phyloP scores from a whole-genome alignment of 2,888 invertebrate genomes.

The Pachymerium ferrugineum region DNA sequence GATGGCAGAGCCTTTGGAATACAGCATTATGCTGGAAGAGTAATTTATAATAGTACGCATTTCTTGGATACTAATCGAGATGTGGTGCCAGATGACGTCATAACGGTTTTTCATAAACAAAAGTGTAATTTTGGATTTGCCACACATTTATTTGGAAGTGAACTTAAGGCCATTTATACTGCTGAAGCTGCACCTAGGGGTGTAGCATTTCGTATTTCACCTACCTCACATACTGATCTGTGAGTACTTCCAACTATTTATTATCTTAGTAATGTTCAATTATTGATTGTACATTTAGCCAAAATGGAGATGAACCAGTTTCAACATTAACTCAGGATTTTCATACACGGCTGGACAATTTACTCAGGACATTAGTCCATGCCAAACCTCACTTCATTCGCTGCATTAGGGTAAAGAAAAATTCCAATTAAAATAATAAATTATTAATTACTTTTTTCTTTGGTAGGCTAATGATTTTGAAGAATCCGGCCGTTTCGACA shows the following conservation, averaged over 20 bases:
- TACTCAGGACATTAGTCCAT: constrained; percentile 83
- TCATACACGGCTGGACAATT: constrained; percentile 85
- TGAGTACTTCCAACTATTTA: constrained; percentile 41
- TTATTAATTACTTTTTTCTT: constrained; percentile 10
- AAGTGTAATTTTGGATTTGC: constrained; percentile 95
- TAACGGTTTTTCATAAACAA: constrained; percentile 86
- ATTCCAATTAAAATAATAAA: background rate
- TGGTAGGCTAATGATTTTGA: constrained; percentile 67
- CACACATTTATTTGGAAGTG: constrained; percentile 88
- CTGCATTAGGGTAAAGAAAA: constrained; percentile 61
- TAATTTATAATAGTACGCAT: constrained; percentile 80
- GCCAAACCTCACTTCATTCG: constrained; percentile 91
- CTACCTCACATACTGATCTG: constrained; percentile 76
- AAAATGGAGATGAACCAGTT: constrained; percentile 77
- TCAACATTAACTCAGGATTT: constrained; percentile 92
- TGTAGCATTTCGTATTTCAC: constrained; percentile 80
- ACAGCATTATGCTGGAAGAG: constrained; percentile 80
- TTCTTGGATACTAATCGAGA: constrained; percentile 89
- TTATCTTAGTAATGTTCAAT: background rate
- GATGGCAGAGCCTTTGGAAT: constrained; percentile 80
- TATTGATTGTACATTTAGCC: constrained; percentile 44
- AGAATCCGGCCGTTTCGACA: constrained; percentile 75
- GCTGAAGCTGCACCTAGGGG: constrained; percentile 62
- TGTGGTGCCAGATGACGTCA: constrained; percentile 83
- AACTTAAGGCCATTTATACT: constrained; percentile 74